These are phyloP conservation scores for Phymorhynchus buccinoides DNA, from an alignment of 1,140 invertebrate genomes.

Conservation along the genomic window DNA sequence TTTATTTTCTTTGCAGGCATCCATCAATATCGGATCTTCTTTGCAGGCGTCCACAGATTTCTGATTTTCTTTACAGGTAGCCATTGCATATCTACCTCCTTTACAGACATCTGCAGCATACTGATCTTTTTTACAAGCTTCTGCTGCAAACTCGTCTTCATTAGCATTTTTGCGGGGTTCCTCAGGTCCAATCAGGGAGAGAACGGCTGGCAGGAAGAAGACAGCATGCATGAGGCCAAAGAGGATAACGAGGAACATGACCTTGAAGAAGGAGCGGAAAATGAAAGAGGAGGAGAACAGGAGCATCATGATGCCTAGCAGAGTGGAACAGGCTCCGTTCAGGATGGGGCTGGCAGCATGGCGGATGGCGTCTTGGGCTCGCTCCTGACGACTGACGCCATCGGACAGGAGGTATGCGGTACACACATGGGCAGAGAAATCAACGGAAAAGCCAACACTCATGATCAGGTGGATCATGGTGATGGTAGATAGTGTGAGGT, in stretches of 20 bases:
- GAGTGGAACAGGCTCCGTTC: conserved; percentile 93
- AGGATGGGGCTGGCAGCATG: conserved; percentile 93
- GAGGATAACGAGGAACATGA: conserved; percentile 96
- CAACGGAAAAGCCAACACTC: conserved; percentile 98
- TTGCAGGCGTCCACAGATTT: too few species aligned
- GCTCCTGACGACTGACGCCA: conserved; percentile 74
- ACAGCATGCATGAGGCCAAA: conserved; percentile 95
- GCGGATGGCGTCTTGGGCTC: conserved; percentile 88
- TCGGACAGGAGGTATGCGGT: conserved; percentile 94
- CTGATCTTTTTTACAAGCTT: background rate
- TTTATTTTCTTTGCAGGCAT: too few species aligned
- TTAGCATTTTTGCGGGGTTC: background rate
- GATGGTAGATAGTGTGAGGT: conserved; percentile 94
- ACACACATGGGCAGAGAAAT: conserved; percentile 97
- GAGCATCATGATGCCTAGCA: conserved; percentile 90
- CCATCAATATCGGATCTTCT: too few species aligned
- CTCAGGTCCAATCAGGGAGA: conserved; percentile 77
- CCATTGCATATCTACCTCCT: too few species aligned
- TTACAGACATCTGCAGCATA: too few species aligned
- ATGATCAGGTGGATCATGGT: conserved; percentile 99
- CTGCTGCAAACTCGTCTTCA: background rate
- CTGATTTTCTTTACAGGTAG: too few species aligned
- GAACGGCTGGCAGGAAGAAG: conserved; percentile 90
- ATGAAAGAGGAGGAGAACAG: conserved; percentile 94
- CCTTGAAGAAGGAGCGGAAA: conserved; percentile 97